These are phyloP conservation scores for Allygus modestus DNA, from an alignment of 2,888 invertebrate genomes.

Conservation along the genomic window DNA sequence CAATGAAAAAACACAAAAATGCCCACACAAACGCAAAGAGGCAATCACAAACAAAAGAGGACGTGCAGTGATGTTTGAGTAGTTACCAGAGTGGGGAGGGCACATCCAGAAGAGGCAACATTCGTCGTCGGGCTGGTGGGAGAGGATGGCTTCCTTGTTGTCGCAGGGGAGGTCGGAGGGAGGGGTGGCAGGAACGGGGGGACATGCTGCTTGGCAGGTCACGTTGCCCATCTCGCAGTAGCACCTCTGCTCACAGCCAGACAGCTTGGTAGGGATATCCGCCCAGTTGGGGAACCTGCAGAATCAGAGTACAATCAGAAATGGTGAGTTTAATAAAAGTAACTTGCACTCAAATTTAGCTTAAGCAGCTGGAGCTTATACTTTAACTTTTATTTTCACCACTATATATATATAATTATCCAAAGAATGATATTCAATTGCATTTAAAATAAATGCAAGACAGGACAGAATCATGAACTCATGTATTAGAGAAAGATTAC, in stretches of 20 bases:
- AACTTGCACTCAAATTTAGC: background rate
- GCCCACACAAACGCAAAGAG: background rate
- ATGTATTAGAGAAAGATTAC: too few species aligned
- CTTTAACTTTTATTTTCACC: too few species aligned
- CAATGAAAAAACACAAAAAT: background rate
- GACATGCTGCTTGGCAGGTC: slow-evolving; percentile 89
- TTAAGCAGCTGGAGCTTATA: background rate
- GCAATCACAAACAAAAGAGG: slow-evolving; percentile 1
- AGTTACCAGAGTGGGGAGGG: slow-evolving; percentile 65
- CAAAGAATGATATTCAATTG: too few species aligned
- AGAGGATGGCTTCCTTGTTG: slow-evolving; percentile 80
- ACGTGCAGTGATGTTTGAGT: slow-evolving; percentile 4
- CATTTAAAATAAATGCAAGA: too few species aligned
- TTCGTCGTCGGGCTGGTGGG: slow-evolving; percentile 84
- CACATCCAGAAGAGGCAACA: slow-evolving; percentile 90
- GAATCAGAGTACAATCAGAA: slow-evolving; percentile 8
- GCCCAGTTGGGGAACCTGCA: slow-evolving; percentile 86
- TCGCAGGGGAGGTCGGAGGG: slow-evolving; percentile 86
- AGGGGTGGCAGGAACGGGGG: slow-evolving; percentile 86
- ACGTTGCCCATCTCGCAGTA: slow-evolving; percentile 93
- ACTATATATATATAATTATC: too few species aligned
- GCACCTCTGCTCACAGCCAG: slow-evolving; percentile 91
- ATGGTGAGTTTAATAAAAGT: too few species aligned
- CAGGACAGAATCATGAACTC: too few species aligned
- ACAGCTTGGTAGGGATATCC: slow-evolving; percentile 86